Evolutionary conservation across 2,797 vertebrate genomes (phyloP).

Genomic region (Gadopsis marmoratus): DNA sequence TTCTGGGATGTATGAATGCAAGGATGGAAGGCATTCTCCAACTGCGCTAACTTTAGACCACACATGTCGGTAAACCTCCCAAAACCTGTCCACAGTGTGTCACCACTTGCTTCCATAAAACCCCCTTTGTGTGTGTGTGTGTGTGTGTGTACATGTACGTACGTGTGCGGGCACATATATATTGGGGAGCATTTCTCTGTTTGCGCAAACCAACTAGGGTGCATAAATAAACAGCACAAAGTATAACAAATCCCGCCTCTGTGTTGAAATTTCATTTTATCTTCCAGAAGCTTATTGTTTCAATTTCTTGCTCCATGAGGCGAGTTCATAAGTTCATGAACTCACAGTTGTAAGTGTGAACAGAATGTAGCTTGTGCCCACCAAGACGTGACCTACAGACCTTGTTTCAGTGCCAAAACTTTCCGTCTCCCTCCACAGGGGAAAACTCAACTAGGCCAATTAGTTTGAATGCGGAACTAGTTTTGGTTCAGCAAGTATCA

Average conservation of each 20-base stretch:
- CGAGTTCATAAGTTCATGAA: conserved; percentile 78
- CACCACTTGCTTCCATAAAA: conserved; percentile 75
- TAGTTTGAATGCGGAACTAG: conserved; percentile 68
- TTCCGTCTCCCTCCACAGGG: conserved; percentile 49
- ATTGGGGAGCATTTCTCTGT: conserved; percentile 43
- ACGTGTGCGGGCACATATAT: background rate
- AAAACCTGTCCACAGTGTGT: conserved; percentile 79
- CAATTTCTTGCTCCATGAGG: conserved; percentile 63
- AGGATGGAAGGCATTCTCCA: conserved; percentile 74
- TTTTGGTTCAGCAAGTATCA: conserved; percentile 64
- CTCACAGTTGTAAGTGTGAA: conserved; percentile 76
- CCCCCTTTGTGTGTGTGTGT: conserved; percentile 42
- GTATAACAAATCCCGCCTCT: conserved; percentile 53
- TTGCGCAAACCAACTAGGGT: conserved; percentile 46
- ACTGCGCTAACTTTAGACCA: conserved; percentile 83
- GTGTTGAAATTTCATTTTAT: conserved; percentile 67
- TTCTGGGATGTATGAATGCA: conserved; percentile 71
- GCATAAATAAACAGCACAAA: conserved; percentile 61
- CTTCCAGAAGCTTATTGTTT: conserved; percentile 68
- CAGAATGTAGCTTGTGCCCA: conserved; percentile 72
- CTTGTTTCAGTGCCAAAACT: conserved; percentile 68
- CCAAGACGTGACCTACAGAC: conserved; percentile 79
- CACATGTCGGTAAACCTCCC: conserved; percentile 80
- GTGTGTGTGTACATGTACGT: conserved; percentile 12
- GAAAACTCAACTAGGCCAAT: conserved; percentile 74